These are phyloP conservation scores for Apotomis betuletana DNA, from an alignment of 2,888 invertebrate genomes.

Conservation along the genomic window DNA sequence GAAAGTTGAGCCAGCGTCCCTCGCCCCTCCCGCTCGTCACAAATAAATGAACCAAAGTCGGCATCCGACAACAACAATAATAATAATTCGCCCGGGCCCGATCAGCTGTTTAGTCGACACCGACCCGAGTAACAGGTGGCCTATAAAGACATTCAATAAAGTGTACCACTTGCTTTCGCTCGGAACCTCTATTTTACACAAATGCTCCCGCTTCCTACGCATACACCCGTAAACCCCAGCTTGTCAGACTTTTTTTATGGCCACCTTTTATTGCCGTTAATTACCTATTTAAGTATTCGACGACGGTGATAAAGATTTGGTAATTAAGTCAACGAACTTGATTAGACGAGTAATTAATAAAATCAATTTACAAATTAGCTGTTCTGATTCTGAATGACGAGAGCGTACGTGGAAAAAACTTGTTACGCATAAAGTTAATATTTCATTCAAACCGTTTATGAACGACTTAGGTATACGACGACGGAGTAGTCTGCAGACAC, in stretches of 20 bases:
- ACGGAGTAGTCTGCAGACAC: neutral
- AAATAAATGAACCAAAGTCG: constrained; percentile 79
- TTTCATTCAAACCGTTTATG: neutral
- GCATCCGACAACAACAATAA: constrained; percentile 77
- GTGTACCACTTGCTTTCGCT: constrained; percentile 80
- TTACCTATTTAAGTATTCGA: constrained; percentile 18
- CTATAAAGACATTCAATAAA: constrained; percentile 84
- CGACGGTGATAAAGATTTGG: constrained; percentile 24
- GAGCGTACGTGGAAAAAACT: neutral
- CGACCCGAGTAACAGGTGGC: constrained; percentile 83
- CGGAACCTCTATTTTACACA: constrained; percentile 77
- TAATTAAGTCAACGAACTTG: constrained; percentile 14
- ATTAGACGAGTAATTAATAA: constrained; percentile 22
- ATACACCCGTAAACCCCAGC: constrained; percentile 50
- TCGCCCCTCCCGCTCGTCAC: constrained; percentile 66
- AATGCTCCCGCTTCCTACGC: constrained; percentile 60
- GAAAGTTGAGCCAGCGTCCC: constrained; percentile 65
- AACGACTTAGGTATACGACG: neutral
- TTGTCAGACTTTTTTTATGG: constrained; percentile 51
- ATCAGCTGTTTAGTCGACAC: constrained; percentile 82
- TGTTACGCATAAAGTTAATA: neutral
- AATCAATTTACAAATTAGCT: constrained; percentile 2
- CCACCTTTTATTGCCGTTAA: constrained; percentile 42
- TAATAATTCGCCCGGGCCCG: constrained; percentile 79
- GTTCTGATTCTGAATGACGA: constrained; percentile 8